phyloP scores from a whole-genome alignment of 2,888 invertebrate species.

The Brachypalpus laphriformis region DNA sequence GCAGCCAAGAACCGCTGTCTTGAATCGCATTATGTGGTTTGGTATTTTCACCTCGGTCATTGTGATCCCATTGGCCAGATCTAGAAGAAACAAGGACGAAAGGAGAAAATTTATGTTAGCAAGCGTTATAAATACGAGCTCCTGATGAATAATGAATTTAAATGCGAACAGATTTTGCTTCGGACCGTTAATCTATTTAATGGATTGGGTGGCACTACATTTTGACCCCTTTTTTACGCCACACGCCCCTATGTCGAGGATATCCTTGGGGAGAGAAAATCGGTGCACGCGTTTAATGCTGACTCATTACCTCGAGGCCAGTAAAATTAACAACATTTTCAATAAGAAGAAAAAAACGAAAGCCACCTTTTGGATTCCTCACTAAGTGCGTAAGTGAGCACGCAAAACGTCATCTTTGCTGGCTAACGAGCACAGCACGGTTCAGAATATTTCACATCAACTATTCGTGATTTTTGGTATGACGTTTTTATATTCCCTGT shows the following conservation, averaged over 20 bases:
- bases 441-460: slow-evolving; percentile 27
- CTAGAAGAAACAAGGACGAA: slow-evolving; percentile 75
- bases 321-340: slow-evolving; percentile 46
- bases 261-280: slow-evolving; percentile 14
- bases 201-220: slow-evolving; percentile 49
- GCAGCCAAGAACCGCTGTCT: slow-evolving; percentile 90
- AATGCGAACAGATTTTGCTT: slow-evolving; percentile 63
- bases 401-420: slow-evolving; percentile 14
- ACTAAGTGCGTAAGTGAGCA: slow-evolving; percentile 14
- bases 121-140: slow-evolving; percentile 35
- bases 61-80: slow-evolving; percentile 85
- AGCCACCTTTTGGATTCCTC: background rate
- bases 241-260: background rate
- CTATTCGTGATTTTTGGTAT: slow-evolving; percentile 24
- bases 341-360: slow-evolving; percentile 35
- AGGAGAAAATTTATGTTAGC: slow-evolving; percentile 59
- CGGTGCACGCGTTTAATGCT: slow-evolving; percentile 3
- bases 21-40: slow-evolving; percentile 91
- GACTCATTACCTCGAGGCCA: slow-evolving; percentile 16
- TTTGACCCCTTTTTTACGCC: background rate
- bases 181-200: slow-evolving; percentile 62
- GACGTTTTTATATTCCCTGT: slow-evolving; percentile 29
- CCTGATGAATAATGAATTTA: slow-evolving; percentile 68
- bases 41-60: slow-evolving; percentile 92
- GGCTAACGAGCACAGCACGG: slow-evolving; percentile 17